phyloP scores from a whole-genome alignment of 2,113 vertebrate species.

The Onychostruthus taczanowskii region DNA sequence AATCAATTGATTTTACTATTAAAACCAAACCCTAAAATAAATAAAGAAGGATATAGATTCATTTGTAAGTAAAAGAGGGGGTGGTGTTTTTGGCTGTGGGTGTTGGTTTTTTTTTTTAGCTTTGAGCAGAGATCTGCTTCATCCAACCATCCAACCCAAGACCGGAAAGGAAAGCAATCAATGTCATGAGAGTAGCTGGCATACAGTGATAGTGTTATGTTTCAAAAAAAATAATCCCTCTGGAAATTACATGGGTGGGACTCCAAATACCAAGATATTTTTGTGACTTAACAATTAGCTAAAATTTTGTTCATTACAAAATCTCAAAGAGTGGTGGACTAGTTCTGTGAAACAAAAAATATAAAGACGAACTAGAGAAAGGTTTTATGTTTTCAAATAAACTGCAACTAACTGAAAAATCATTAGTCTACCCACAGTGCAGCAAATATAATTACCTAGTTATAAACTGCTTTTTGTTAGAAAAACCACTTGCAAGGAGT shows the following conservation, averaged over 20 bases:
- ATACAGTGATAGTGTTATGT: rapidly evolving
- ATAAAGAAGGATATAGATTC: rapidly evolving
- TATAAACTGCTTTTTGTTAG: background rate
- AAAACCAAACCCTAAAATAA: background rate
- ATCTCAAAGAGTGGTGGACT: background rate
- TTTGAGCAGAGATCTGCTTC: background rate
- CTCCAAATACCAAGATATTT: background rate
- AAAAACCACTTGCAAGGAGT: background rate
- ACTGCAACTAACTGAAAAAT: background rate
- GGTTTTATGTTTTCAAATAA: background rate
- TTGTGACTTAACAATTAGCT: background rate
- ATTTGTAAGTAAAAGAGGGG: background rate
- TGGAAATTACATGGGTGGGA: background rate
- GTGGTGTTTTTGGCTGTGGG: background rate
- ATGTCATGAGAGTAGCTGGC: background rate
- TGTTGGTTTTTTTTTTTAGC: background rate
- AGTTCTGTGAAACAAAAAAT: background rate
- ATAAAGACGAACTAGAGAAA: background rate
- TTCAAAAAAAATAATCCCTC: background rate
- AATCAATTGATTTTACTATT: background rate
- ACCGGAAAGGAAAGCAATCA: background rate
- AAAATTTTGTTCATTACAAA: background rate
- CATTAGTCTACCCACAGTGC: background rate
- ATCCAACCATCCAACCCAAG: rapidly evolving
- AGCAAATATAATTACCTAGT: background rate